These are phyloP conservation scores for Argyresthia albistria DNA, from an alignment of 2,888 invertebrate genomes.

Conservation along the genomic window DNA sequence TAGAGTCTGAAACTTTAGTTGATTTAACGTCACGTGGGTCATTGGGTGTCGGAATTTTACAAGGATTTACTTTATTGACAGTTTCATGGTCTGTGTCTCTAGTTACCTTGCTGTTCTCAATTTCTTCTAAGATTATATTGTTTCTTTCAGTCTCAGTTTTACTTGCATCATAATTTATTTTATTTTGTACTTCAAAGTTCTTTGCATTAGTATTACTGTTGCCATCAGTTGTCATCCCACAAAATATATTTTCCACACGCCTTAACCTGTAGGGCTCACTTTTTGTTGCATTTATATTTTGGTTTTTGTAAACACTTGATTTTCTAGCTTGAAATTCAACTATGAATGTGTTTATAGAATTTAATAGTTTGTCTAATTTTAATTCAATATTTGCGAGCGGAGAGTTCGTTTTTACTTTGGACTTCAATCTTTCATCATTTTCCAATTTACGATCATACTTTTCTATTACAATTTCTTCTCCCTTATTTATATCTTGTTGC, in stretches of 20 bases:
- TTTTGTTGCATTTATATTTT: not conserved
- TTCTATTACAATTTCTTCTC: not conserved
- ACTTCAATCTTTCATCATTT: not conserved
- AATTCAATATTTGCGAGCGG: slow-evolving; percentile 31
- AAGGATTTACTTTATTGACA: slow-evolving; percentile 9
- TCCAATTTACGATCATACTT: not conserved
- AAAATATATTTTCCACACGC: not conserved
- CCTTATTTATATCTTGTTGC: not conserved
- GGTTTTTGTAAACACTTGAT: not conserved
- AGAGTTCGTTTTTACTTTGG: not conserved
- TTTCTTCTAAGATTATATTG: slow-evolving; percentile 18
- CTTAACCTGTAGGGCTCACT: not conserved
- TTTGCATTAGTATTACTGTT: not conserved
- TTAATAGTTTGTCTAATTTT: slow-evolving; percentile 33
- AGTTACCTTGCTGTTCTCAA: slow-evolving; percentile 25
- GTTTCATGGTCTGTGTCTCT: slow-evolving; percentile 11
- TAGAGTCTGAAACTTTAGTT: slow-evolving; percentile 35
- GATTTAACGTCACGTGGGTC: slow-evolving; percentile 41
- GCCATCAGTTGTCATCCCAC: not conserved
- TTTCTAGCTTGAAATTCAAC: too few relatives aligned
- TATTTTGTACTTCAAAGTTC: too few relatives aligned
- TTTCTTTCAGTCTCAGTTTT: too few relatives aligned
- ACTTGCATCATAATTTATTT: too few relatives aligned
- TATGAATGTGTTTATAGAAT: not conserved
- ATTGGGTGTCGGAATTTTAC: slow-evolving; percentile 26